Evolutionary conservation across 2,888 invertebrate species (phyloP).

Genomic region (Rapana venosa): DNA sequence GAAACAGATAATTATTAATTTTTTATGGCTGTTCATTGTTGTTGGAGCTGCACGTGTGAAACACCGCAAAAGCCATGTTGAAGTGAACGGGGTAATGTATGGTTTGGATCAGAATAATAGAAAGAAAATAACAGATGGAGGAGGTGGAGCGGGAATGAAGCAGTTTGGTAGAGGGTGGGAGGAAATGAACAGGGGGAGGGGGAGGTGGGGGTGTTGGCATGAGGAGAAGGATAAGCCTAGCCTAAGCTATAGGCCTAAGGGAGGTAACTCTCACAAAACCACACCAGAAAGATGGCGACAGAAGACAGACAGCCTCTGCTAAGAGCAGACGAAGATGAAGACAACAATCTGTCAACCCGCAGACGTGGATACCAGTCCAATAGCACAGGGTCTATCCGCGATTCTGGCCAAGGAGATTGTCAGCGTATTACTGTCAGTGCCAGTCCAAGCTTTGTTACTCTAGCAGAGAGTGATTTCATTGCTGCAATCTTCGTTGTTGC

Average conservation of each 20-base stretch:
- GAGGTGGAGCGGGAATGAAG: too few relatives aligned
- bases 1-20: too few relatives aligned
- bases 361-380: slow-evolving; percentile 47
- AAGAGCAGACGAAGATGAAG: slow-evolving; percentile 55
- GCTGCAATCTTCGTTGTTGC: slow-evolving; percentile 79
- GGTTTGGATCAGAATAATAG: neutral
- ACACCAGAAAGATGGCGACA: slow-evolving; percentile 61
- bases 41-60: neutral
- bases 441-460: slow-evolving; percentile 60
- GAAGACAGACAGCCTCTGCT: slow-evolving; percentile 68
- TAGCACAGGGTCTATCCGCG: slow-evolving; percentile 41
- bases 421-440: slow-evolving; percentile 64
- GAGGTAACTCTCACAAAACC: slow-evolving; percentile 5
- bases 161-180: neutral
- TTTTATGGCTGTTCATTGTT: too few relatives aligned
- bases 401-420: slow-evolving; percentile 55
- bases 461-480: slow-evolving; percentile 66
- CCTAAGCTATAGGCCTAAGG: neutral
- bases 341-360: slow-evolving; percentile 54
- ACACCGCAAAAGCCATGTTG: neutral
- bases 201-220: neutral
- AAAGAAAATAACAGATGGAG: neutral
- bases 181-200: neutral
- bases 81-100: neutral
- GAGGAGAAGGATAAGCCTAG: neutral